These are phyloP conservation scores for Bugulina stolonifera DNA, from an alignment of 2,888 invertebrate genomes.

Conservation along the genomic window DNA sequence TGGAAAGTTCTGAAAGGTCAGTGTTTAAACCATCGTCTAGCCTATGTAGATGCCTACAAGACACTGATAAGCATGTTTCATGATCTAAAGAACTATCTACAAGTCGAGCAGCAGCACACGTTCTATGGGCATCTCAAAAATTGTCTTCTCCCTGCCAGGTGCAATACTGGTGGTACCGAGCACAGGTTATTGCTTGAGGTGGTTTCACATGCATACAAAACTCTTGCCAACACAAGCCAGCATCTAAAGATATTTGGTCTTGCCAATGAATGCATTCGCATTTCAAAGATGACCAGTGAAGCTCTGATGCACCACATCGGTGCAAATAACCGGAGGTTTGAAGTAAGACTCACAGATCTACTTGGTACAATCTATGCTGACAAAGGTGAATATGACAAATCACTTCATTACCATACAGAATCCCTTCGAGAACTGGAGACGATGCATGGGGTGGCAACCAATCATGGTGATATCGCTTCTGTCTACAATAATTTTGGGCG, in stretches of 20 bases:
- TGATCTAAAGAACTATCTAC: background rate
- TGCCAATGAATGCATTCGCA: background rate
- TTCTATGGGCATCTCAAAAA: background rate
- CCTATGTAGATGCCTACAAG: background rate
- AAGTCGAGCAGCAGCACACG: background rate
- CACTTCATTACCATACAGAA: background rate
- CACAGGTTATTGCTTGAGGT: background rate
- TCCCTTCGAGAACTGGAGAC: background rate
- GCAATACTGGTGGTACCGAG: too few species aligned
- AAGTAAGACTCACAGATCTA: background rate
- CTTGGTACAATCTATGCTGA: background rate
- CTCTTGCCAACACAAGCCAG: background rate
- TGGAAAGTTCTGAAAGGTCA: background rate
- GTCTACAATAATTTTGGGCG: background rate
- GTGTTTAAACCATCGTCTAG: background rate
- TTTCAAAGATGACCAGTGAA: background rate
- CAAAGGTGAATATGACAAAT: background rate
- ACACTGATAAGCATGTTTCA: background rate
- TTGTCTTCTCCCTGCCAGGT: too few species aligned
- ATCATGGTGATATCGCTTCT: background rate
- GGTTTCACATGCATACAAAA: background rate
- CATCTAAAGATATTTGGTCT: background rate
- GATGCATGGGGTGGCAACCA: background rate
- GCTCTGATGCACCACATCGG: background rate
- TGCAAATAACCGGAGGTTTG: background rate